phyloP scores from a whole-genome alignment of 2,888 invertebrate species.

The Tupiocoris notatus region DNA sequence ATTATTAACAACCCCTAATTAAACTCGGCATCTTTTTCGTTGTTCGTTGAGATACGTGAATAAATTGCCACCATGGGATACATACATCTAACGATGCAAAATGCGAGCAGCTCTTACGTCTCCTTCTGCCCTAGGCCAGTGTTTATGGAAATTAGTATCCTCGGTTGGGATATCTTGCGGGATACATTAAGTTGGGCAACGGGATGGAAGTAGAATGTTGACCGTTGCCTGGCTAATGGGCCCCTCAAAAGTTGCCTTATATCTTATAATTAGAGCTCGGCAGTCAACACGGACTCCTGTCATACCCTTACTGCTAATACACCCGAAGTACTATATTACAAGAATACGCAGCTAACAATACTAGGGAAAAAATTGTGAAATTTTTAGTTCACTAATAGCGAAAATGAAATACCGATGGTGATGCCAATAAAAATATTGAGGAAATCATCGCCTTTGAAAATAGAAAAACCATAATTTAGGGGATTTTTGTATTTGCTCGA shows the following conservation, averaged over 20 bases:
- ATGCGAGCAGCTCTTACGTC: not conserved
- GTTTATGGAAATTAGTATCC: not conserved
- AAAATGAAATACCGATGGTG: too few relatives aligned
- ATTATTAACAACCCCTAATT: too few relatives aligned
- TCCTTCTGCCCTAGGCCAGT: not conserved
- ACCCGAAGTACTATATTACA: not conserved
- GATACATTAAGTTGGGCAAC: not conserved
- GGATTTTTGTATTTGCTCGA: too few relatives aligned
- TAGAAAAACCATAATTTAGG: too few relatives aligned
- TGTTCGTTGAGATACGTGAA: too few relatives aligned
- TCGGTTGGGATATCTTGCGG: not conserved
- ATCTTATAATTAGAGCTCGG: not conserved
- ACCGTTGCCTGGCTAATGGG: not conserved
- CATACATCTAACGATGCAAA: not conserved
- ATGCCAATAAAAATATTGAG: too few relatives aligned
- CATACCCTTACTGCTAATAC: not conserved
- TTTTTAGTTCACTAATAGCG: too few relatives aligned
- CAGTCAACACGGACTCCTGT: not conserved
- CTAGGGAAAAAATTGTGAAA: not conserved
- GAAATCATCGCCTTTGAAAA: too few relatives aligned
- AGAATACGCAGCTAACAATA: not conserved
- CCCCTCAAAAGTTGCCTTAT: not conserved
- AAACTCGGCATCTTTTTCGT: not conserved
- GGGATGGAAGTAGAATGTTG: not conserved
- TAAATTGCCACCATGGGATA: not conserved